Percentiles rank a stretch among this genome's conserved stretches.
Evolutionary conservation across 2,888 invertebrate genomes (phyloP).

Genomic region (Campoplex capitator): DNA sequence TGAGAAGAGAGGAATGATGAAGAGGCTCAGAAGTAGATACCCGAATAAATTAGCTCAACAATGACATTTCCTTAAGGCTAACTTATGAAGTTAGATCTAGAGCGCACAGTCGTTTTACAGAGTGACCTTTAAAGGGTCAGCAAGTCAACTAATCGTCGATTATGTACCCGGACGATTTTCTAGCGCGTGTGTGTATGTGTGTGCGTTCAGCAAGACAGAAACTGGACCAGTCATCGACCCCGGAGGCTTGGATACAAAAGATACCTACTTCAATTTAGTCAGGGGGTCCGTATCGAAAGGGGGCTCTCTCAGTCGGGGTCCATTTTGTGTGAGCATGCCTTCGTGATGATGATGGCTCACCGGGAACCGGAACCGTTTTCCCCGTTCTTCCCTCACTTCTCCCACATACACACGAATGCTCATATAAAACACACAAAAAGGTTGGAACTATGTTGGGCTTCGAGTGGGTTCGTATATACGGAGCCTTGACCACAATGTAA

Average conservation of each 20-base stretch:
- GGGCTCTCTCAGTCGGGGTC: constrained; percentile 57
- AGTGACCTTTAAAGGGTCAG: constrained; percentile 6
- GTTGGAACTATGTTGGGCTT: constrained; percentile 5
- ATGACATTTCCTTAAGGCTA: not conserved
- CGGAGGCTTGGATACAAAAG: constrained; percentile 45
- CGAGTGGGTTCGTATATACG: constrained; percentile 54
- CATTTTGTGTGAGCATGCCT: constrained; percentile 40
- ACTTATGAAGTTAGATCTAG: not conserved
- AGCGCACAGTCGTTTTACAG: not conserved
- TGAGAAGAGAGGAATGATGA: not conserved
- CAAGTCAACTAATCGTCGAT: constrained; percentile 23
- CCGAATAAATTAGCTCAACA: constrained; percentile 6
- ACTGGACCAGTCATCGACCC: constrained; percentile 67
- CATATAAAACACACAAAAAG: not conserved
- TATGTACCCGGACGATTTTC: not conserved
- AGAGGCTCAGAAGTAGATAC: not conserved
- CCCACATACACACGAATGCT: not conserved
- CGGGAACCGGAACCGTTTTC: constrained; percentile 65
- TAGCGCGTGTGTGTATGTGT: not conserved
- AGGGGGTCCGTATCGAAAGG: constrained; percentile 50
- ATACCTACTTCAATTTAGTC: constrained; percentile 50
- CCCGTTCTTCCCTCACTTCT: not conserved
- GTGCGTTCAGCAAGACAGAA: not conserved
- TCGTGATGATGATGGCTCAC: constrained; percentile 62
- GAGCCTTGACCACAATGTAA: constrained; percentile 64